Evolutionary conservation across 2,888 invertebrate genomes (phyloP).

Genomic region (Trypoxylon attenuatum): DNA sequence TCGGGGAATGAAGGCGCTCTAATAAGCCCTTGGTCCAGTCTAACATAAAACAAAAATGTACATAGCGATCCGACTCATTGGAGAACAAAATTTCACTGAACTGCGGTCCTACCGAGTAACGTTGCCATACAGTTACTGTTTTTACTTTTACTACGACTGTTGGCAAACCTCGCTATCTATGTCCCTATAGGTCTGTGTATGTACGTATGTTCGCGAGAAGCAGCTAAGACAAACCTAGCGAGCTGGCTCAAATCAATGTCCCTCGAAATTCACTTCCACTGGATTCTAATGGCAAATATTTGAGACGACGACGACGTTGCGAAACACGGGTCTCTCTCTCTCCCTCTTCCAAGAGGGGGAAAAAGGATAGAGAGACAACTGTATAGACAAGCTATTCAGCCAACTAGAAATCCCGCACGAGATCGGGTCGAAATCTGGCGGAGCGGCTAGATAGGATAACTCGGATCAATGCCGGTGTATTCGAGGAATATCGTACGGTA

Average conservation of each 20-base stretch:
- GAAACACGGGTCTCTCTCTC: background rate
- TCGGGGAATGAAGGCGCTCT: conserved; percentile 20
- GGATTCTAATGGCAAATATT: background rate
- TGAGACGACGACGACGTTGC: background rate
- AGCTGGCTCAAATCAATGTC: background rate
- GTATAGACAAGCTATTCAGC: background rate
- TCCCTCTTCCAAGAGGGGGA: background rate
- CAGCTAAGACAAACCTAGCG: background rate
- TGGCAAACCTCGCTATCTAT: background rate
- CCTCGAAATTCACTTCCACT: background rate
- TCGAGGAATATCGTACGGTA: conserved; percentile 15
- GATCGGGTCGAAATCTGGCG: conserved; percentile 6
- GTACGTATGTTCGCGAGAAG: background rate
- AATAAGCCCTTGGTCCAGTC: conserved; percentile 25
- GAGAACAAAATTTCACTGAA: background rate
- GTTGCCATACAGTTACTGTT: no score
- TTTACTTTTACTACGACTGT: background rate
- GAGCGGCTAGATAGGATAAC: conserved; percentile 32
- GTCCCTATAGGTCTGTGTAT: no score
- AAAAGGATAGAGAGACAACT: background rate
- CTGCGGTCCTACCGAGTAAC: background rate
- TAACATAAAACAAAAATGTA: background rate
- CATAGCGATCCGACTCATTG: no score
- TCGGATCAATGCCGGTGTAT: conserved; percentile 20
- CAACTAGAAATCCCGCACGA: background rate